These are phyloP conservation scores for Cichladusa arquata DNA, from an alignment of 2,113 vertebrate species.

Conservation along the genomic window DNA sequence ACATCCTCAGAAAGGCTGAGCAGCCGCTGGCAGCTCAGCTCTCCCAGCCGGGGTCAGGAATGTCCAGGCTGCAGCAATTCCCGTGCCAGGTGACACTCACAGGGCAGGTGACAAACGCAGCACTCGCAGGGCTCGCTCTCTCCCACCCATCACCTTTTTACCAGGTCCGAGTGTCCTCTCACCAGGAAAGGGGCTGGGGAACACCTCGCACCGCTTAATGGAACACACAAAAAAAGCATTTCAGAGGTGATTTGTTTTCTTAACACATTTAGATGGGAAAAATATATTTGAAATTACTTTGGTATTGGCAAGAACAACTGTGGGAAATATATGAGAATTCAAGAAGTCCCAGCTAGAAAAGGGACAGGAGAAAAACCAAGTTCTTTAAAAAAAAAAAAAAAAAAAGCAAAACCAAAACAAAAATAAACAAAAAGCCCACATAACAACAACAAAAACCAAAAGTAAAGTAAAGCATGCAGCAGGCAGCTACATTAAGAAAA, in stretches of 20 bases:
- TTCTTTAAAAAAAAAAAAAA: not conserved
- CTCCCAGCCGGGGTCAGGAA: not conserved
- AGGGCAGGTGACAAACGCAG: not conserved
- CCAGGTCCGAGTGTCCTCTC: not conserved
- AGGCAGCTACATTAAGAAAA: too few relatives aligned
- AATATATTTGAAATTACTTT: not conserved
- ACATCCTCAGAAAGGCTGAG: rapidly evolving
- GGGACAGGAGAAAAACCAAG: not conserved
- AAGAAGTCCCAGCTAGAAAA: not conserved
- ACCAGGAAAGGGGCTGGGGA: not conserved
- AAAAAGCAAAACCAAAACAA: not conserved
- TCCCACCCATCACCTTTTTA: not conserved
- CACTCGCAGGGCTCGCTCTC: rapidly evolving
- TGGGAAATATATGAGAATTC: not conserved
- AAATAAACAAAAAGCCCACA: not conserved
- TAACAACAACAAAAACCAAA: not conserved
- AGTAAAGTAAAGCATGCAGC: not conserved
- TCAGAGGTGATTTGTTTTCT: not conserved
- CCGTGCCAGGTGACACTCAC: rapidly evolving
- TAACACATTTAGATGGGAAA: not conserved
- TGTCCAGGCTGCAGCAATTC: rapidly evolving
- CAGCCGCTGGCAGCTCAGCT: too few relatives aligned
- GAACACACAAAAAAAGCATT: not conserved
- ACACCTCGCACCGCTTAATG: not conserved
- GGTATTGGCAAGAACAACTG: not conserved